These are phyloP conservation scores for Gallinago stenura DNA, from an alignment of 2,797 vertebrate genomes.

Conservation along the genomic window DNA sequence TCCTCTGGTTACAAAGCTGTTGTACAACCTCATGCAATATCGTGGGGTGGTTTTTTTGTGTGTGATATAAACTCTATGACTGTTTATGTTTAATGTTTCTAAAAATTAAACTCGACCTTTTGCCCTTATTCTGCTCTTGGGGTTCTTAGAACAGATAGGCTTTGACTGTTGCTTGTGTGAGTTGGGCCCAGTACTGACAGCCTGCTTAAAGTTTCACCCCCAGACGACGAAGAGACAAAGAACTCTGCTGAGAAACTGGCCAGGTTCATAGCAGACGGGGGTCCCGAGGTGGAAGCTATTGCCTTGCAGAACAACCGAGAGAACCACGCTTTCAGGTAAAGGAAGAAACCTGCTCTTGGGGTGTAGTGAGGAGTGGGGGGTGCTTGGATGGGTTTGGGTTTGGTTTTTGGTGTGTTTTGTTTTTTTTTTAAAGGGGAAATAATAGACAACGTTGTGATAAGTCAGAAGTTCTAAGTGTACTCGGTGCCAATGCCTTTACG, in stretches of 20 bases:
- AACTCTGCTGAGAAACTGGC: slow-evolving; percentile 92
- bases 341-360: neutral
- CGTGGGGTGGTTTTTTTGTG: neutral
- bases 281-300: slow-evolving; percentile 93
- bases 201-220: slow-evolving; percentile 99
- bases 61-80: slow-evolving; percentile 62
- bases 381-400: neutral
- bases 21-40: neutral
- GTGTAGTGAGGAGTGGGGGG: fast-evolving
- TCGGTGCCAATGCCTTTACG: fast-evolving
- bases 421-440: no score
- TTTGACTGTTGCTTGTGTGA: slow-evolving; percentile 92
- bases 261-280: slow-evolving; percentile 92
- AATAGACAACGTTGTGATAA: neutral
- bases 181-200: slow-evolving; percentile 96
- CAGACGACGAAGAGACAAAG: slow-evolving; percentile 92
- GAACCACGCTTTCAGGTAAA: slow-evolving; percentile 91
- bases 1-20: neutral
- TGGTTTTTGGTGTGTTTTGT: no score
- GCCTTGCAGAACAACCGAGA: slow-evolving; percentile 90
- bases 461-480: neutral
- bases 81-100: slow-evolving; percentile 60
- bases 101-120: slow-evolving; percentile 64
- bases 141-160: slow-evolving; percentile 91
- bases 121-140: slow-evolving; percentile 83